Evolutionary conservation across 2,888 invertebrate genomes (phyloP), one percentile per base, ranked within the genome.

Genomic region (Pachymerium ferrugineum): DNA sequence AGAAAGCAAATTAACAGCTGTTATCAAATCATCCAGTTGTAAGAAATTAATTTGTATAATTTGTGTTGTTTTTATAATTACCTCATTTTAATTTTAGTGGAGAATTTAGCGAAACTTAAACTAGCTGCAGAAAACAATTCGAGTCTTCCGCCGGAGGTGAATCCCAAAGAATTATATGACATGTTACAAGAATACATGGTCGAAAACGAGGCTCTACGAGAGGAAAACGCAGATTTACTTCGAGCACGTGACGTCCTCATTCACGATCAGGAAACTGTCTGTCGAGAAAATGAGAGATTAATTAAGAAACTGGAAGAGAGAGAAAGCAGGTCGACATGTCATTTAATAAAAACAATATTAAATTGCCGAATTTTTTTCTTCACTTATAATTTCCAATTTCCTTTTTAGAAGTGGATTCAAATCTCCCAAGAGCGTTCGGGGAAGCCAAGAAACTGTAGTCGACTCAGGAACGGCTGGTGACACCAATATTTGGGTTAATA

Each of bases 221-320:
- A 88, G 22, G 95, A 97, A 83, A 96, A 95, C 83, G 87, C 89
- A 1, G 94, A 96, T 78, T 84, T 96, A 73, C 82, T 94, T 89
- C 83, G 87, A 87, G 35, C 88, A 0, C 85, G 92, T 70, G 94
- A 95, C 81, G 87, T 90, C 77, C 86, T 94, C 76, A 86, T 93
- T 77, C 84, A 94, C 12, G 96, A 97, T 82, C 95, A 95, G 81
- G 95, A 96, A 82, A 82, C 93, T 38, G 89, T 96, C 30, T 93
- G 93, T 80, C 85, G 92, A 74, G 96, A 97, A 83, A 97, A 97
- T 80, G 96, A 97, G 81, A 85, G 92, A 73, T 85, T 97, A 75
- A 83, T 93, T 73, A 92, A 90, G 82, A 93, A 94, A 83, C 83
- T 96, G 73, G 94, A 95, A 62, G 67, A 47, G 16, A 3, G 29